Base-by-base conservation (phyloP, 2,888 invertebrate genomes). In the Cataglyphis rosenhaueri region DNA sequence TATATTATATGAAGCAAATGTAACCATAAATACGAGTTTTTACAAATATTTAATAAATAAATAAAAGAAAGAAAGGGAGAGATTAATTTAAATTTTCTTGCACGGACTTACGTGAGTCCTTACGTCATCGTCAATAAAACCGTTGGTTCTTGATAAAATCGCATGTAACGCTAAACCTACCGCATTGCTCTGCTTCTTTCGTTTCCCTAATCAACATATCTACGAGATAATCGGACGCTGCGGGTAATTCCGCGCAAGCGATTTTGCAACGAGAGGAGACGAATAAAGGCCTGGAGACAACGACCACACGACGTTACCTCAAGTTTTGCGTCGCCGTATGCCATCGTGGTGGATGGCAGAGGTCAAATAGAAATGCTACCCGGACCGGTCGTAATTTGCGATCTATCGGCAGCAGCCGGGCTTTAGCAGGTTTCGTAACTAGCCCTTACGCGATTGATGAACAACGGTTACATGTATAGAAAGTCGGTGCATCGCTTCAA, bases 401-500 rank as follows among this genome's bases (percentile, higher is more conserved):
- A 75, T 70, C 70, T 70, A 79, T 79, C 70, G 48, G 21, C 75
- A 44, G 35, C 68, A 75, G 57, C 29, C 82, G 85, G 70, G 61
- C 59, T 55, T 84, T 75, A 65, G 81, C 78, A 44, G 35, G 71
- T 89, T 89, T 89, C 85, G 89, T 82, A 89, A 89, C 82, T 65
- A 84, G 84, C 84, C 83, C 44, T 66, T 8, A 25, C 82, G 85
- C 78, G 78, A 86, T 81, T 68, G 82, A 70, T 52, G 65, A 82
- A 61, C 82, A 76, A 64, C 59, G 79, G 66, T 84, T 84, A 68
- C 86, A 59, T 84, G 83, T 91, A 18, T n/a, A 91, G 92, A 92
- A 92, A 92, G 92, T 91, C 84, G 75, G 83, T 88, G 85, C 81
- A 84, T 74, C 70, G 86, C 88, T 91, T 76, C 81, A 55, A 87